Evolutionary conservation across 1,140 invertebrate genomes (phyloP), one percentile per base, ranked within the genome.

Genomic region (Meloidogyne exigua): DNA sequence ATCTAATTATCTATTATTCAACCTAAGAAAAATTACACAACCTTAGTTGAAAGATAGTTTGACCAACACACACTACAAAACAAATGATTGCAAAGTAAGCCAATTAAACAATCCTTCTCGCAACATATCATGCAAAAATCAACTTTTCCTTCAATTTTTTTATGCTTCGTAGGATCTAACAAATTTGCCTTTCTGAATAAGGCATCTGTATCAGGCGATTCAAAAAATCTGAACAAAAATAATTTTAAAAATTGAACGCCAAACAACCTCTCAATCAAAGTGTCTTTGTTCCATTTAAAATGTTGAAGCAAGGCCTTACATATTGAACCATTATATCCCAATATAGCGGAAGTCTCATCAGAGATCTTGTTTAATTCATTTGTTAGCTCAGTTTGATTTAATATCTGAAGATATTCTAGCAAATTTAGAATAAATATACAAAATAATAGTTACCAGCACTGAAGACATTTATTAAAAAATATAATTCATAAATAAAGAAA

Each of bases 211-310:
- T 80, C 76, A 11, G 36, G 23, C 4, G 69, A 39, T 39, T 81
- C 79, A 44, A 80, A 80, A 26, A 82, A 80, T 49, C 79, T 80
- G 36, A 77, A 68, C 21, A n/a, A 0, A n/a, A 69, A 26, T 18
- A 32, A 12, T 3, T 36, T 49, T 49, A 49, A 9, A 11, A 36
- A 44, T 9, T 9, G 2, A 1, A n/a, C 13, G 10, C 0, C 18
- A 44, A 72, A 23, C 13, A 36, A 81, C 81, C 70, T 83, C 49
- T 82, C 76, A 21, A 83, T 72, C 32, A 82, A 65, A 32, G 26
- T 42, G 21, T 76, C 80, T 68, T 83, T 80, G 49, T 82, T 83
- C 81, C 81, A 82, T 66, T 83, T 69, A 65, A 75, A 81, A 13
- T 81, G 65, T 64, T 81, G 80, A 25, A 81, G 66, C 10, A 81